Percentiles rank a stretch among this genome's conserved stretches.
These are phyloP conservation scores for Enteromius afrohamiltoni DNA, from an alignment of 2,797 vertebrate genomes.

Conservation along the genomic window DNA sequence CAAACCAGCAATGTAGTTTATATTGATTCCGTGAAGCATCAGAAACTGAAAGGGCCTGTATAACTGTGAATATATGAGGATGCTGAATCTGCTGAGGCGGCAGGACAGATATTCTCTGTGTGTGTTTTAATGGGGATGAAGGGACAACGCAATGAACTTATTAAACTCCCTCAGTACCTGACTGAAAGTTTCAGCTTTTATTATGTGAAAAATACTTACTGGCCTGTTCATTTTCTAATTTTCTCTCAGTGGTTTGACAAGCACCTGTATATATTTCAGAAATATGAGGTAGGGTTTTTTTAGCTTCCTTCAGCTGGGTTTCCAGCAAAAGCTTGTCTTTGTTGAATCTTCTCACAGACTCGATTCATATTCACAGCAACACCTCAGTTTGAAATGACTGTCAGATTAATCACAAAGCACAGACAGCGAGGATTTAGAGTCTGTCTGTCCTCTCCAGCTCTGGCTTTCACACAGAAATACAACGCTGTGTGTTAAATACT, in stretches of 20 bases:
- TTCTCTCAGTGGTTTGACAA: not conserved
- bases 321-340: not conserved
- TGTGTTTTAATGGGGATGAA: not conserved
- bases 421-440: not conserved
- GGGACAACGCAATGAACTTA: not conserved
- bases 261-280: not conserved
- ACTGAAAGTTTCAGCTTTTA: constrained; percentile 17
- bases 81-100: not conserved
- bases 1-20: not conserved
- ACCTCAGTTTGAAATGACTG: constrained; percentile 3
- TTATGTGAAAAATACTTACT: constrained; percentile 15
- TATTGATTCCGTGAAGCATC: not conserved
- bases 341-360: constrained; percentile 9
- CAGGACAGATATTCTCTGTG: not conserved
- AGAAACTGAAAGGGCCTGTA: not conserved
- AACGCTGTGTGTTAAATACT: constrained; percentile 4
- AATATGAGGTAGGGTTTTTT: not conserved
- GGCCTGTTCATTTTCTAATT: not conserved
- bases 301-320: not conserved
- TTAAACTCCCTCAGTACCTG: not conserved
- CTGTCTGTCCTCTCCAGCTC: not conserved
- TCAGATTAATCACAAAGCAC: constrained; percentile 24
- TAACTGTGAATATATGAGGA: not conserved
- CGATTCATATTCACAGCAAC: constrained; percentile 7
- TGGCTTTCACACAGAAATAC: not conserved